Percentiles rank a stretch among this genome's conserved stretches.
Evolutionary conservation across 2,113 vertebrate species (phyloP).

Genomic region (Hepsetus odoe): DNA sequence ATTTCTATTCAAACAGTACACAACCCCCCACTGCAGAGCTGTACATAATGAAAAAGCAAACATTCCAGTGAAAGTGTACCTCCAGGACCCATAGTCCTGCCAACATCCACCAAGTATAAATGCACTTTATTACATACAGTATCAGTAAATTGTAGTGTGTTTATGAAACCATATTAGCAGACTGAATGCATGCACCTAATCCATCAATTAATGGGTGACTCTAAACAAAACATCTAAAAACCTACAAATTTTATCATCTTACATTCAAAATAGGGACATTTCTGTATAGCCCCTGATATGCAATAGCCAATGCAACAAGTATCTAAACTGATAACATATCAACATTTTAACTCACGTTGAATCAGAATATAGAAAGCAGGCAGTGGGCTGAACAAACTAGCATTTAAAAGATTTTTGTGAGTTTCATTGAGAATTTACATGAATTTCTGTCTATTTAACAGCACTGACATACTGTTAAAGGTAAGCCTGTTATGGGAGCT

Average conservation of each 20-base stretch:
- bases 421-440: too few species aligned
- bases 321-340: constrained; percentile 44
- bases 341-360: constrained; percentile 30
- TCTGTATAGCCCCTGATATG: constrained; percentile 21
- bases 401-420: too few species aligned
- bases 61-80: constrained; percentile 34
- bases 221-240: not conserved
- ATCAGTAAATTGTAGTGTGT: constrained; percentile 12
- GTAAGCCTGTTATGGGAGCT: constrained; percentile 30
- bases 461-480: not conserved
- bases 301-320: constrained; percentile 40
- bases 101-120: constrained; percentile 42
- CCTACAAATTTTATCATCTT: too few species aligned
- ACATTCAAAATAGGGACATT: too few species aligned
- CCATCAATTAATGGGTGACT: constrained; percentile 7
- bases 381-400: not conserved
- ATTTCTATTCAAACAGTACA: not conserved
- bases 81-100: constrained; percentile 32
- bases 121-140: constrained; percentile 15
- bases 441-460: constrained; percentile 17
- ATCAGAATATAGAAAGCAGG: not conserved
- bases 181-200: not conserved
- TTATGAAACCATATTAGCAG: not conserved
- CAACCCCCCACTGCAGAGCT: constrained; percentile 13
- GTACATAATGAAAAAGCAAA: constrained; percentile 35